These are phyloP conservation scores for Dryobates pubescens DNA, from an alignment of 2,797 vertebrate species.

Conservation along the genomic window DNA sequence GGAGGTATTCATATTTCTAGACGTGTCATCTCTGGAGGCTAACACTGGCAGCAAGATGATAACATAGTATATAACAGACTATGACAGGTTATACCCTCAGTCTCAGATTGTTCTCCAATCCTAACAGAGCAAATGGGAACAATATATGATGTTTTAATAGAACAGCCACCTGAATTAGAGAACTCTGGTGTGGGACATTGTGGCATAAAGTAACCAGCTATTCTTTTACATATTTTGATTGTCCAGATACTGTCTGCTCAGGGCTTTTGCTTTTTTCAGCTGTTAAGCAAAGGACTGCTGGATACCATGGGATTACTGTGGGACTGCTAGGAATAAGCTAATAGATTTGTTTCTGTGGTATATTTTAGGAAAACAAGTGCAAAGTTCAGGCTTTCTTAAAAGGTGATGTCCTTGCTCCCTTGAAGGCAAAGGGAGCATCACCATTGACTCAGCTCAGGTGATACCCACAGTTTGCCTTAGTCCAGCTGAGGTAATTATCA, in stretches of 20 bases:
- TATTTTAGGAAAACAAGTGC: background rate
- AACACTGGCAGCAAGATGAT: constrained; percentile 21
- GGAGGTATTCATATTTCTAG: constrained; percentile 39
- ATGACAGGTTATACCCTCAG: background rate
- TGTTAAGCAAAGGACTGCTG: background rate
- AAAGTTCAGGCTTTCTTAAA: background rate
- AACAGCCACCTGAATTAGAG: background rate
- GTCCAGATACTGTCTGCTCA: background rate
- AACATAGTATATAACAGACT: background rate
- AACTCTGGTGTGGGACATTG: background rate
- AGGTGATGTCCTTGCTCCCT: background rate
- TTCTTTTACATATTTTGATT: background rate
- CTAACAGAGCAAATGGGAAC: background rate
- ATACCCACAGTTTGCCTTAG: background rate
- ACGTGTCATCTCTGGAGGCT: constrained; percentile 8
- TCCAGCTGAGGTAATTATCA: background rate
- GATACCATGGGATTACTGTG: background rate
- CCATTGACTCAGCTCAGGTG: background rate
- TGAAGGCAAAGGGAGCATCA: background rate
- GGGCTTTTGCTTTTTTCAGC: background rate
- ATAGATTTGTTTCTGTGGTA: background rate
- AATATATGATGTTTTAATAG: background rate
- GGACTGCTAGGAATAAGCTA: background rate
- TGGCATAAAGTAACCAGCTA: background rate
- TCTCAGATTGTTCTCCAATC: background rate